A percentile compares a stretch with the other conserved stretches of the same genome.
Conservation (phyloP, 2,797 vertebrate species). For the Paramormyrops hopkinsi region DNA sequence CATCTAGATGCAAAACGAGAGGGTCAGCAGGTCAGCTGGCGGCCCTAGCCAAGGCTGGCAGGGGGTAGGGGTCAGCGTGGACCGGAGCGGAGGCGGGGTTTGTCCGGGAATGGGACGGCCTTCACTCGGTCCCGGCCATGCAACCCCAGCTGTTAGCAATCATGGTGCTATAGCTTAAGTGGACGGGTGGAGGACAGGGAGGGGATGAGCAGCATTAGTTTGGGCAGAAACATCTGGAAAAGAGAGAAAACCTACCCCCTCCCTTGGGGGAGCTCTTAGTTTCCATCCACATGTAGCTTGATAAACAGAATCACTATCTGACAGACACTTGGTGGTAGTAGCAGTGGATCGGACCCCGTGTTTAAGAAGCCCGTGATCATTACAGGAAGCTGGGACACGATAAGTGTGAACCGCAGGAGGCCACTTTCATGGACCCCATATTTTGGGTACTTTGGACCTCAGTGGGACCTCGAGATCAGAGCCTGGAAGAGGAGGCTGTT, state of each 20-base stretch:
- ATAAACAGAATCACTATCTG: neutral
- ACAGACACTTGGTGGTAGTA: neutral
- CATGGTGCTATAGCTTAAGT: neutral
- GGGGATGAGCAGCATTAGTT: neutral
- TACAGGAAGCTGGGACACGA: neutral
- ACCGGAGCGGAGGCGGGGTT: neutral
- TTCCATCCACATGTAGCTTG: neutral
- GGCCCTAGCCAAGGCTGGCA: slow-evolving; percentile 36
- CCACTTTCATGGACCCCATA: neutral
- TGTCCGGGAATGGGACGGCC: neutral
- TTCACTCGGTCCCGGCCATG: neutral
- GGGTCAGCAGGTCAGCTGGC: slow-evolving; percentile 44
- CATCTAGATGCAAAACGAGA: slow-evolving; percentile 85
- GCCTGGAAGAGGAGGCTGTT: neutral
- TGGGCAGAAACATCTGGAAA: neutral
- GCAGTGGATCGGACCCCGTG: neutral
- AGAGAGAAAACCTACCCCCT: neutral
- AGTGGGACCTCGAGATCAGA: neutral
- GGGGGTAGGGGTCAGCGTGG: slow-evolving; percentile 31
- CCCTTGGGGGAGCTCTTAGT: neutral
- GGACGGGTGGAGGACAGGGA: neutral
- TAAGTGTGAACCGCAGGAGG: neutral
- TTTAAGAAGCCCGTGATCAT: neutral
- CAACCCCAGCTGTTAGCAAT: neutral
- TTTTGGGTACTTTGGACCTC: neutral